Conservation (phyloP, 2,888 invertebrate genomes). For the Diaprepes abbreviatus region DNA sequence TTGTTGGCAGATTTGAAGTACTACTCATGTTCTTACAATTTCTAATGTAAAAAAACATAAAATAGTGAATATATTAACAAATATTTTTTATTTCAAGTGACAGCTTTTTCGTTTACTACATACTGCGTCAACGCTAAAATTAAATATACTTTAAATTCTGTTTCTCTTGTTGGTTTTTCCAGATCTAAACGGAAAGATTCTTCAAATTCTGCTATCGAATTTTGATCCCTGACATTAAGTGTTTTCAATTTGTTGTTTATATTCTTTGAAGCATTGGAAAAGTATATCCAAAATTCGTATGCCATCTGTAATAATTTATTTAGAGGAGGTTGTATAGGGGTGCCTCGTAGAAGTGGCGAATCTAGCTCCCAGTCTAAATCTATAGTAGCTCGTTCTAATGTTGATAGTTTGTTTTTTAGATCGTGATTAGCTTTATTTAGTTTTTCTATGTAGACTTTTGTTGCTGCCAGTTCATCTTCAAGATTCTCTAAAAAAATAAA, state of each 20-base stretch:
- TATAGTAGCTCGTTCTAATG: constrained; percentile 58
- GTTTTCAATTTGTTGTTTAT: constrained; percentile 57
- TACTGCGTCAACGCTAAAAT: constrained; percentile 63
- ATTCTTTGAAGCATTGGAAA: constrained; percentile 54
- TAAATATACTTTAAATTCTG: constrained; percentile 23
- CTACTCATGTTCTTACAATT: no score
- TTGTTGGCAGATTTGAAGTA: no score
- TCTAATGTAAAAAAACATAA: no score
- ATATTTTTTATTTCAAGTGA: constrained; percentile 35
- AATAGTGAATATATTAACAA: no score
- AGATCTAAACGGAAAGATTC: constrained; percentile 60
- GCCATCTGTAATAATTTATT: constrained; percentile 58
- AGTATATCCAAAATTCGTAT: constrained; percentile 59
- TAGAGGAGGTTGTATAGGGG: constrained; percentile 62
- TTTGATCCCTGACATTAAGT: constrained; percentile 57
- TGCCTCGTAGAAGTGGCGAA: constrained; percentile 59
- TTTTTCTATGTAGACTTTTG: constrained; percentile 36
- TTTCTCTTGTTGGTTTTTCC: constrained; percentile 43
- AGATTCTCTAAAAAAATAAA: constrained; percentile 61
- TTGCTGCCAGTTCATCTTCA: constrained; percentile 55
- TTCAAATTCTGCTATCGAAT: constrained; percentile 56
- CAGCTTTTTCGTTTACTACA: constrained; percentile 58
- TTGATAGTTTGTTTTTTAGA: constrained; percentile 59
- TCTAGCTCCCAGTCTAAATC: constrained; percentile 61
- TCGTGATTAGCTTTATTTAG: constrained; percentile 59